A percentile compares a stretch with the other conserved stretches of the same genome.
phyloP scores from a whole-genome alignment of 1,140 invertebrate species.

The Leguminivora glycinivorella region DNA sequence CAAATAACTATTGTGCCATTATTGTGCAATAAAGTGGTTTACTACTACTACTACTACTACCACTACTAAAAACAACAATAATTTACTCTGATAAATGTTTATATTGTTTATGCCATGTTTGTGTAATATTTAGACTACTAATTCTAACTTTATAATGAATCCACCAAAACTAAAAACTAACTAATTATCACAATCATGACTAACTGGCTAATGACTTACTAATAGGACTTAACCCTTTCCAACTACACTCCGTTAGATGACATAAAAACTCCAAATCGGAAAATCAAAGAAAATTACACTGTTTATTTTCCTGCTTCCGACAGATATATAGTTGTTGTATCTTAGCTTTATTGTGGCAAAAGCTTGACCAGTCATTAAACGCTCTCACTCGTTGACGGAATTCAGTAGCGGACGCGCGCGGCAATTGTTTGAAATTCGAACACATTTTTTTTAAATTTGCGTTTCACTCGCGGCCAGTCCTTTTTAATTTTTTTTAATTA shows the following conservation, averaged over 20 bases:
- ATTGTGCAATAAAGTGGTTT: too few species aligned
- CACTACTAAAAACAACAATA: too few species aligned
- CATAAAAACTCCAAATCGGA: background rate
- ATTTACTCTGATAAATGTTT: too few species aligned
- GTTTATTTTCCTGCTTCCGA: background rate
- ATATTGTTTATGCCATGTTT: too few species aligned
- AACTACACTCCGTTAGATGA: background rate
- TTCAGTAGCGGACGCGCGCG: background rate
- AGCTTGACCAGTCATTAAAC: background rate
- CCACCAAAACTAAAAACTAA: too few species aligned
- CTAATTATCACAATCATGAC: too few species aligned
- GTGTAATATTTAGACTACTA: too few species aligned
- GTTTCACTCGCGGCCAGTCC: background rate
- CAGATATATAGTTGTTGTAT: background rate
- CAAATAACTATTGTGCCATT: too few species aligned
- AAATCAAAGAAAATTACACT: background rate
- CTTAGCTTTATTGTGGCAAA: background rate
- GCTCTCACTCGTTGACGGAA: background rate
- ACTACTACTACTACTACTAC: too few species aligned
- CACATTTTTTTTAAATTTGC: constrained; percentile 34
- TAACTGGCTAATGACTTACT: background rate
- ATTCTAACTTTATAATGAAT: too few species aligned
- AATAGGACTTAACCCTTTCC: background rate
- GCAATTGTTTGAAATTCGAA: background rate
- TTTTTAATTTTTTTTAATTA: constrained; percentile 35